Conservation (phyloP, 1,140 invertebrate genomes). For the Bradynema listronoti region DNA sequence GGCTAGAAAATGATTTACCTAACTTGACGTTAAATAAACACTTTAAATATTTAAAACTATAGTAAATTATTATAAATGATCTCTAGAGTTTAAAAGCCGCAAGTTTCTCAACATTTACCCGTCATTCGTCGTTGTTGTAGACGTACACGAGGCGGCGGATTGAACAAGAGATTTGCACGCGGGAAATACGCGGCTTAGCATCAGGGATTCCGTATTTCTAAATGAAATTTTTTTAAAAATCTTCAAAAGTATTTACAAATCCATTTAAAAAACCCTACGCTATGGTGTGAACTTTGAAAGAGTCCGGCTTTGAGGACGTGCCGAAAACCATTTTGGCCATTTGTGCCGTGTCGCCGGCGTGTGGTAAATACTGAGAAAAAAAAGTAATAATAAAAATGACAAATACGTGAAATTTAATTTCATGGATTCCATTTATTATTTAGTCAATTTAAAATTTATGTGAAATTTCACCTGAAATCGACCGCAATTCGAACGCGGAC, state of each 20-base stretch:
- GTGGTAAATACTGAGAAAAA: constrained; percentile 33
- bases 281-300: constrained; percentile 35
- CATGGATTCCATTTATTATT: no score
- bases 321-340: constrained; percentile 34
- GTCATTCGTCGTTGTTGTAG: no score
- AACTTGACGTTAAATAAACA: no score
- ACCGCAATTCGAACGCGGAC: constrained; percentile 27
- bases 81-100: no score
- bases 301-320: constrained; percentile 14
- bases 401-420: no score
- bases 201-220: constrained; percentile 27
- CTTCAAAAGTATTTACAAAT: constrained; percentile 3
- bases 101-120: no score
- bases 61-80: no score
- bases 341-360: constrained; percentile 17
- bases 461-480: constrained; percentile 32
- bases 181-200: constrained; percentile 31
- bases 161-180: constrained; percentile 28
- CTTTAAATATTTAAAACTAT: no score
- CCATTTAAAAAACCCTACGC: constrained; percentile 2
- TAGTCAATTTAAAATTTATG: constrained; percentile 12
- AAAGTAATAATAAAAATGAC: no score
- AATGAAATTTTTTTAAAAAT: constrained; percentile 11
- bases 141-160: no score
- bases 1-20: no score